A percentile compares a stretch with the other conserved stretches of the same genome.
phyloP scores from a whole-genome alignment of 2,888 invertebrate species.

The Pilophorus perplexus region DNA sequence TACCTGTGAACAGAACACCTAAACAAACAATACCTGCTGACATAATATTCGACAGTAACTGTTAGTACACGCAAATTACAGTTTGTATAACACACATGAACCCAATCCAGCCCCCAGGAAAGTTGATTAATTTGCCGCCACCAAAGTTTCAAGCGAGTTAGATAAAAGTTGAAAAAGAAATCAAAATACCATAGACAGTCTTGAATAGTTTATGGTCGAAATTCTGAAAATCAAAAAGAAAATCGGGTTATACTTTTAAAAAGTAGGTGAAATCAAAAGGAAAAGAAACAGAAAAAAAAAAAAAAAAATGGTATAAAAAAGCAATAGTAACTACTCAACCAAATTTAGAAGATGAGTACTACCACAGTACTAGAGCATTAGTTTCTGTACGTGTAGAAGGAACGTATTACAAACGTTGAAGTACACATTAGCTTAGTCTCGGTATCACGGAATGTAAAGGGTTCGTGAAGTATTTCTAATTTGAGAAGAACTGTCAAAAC shows the following conservation, averaged over 20 bases:
- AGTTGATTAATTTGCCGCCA: too few relatives aligned
- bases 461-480: too few relatives aligned
- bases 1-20: not conserved
- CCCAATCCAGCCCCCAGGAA: too few relatives aligned
- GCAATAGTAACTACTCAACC: not conserved
- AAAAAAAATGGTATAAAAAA: not conserved
- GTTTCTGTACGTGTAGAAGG: too few relatives aligned
- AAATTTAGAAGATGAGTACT: too few relatives aligned
- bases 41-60: not conserved
- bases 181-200: conserved; percentile 41
- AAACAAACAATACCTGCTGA: not conserved
- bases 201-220: conserved; percentile 41
- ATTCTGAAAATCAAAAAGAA: conserved; percentile 39
- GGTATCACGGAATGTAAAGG: too few relatives aligned
- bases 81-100: too few relatives aligned
- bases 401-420: too few relatives aligned
- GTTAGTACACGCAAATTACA: not conserved
- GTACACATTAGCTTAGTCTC: too few relatives aligned
- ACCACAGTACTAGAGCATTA: too few relatives aligned
- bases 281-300: not conserved
- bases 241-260: not conserved
- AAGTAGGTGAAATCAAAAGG: not conserved
- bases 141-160: not conserved
- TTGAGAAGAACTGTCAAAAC: too few relatives aligned
- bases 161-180: conserved; percentile 2